These are phyloP conservation scores for Coelopa frigida DNA, from an alignment of 1,140 invertebrate species.

Conservation along the genomic window DNA sequence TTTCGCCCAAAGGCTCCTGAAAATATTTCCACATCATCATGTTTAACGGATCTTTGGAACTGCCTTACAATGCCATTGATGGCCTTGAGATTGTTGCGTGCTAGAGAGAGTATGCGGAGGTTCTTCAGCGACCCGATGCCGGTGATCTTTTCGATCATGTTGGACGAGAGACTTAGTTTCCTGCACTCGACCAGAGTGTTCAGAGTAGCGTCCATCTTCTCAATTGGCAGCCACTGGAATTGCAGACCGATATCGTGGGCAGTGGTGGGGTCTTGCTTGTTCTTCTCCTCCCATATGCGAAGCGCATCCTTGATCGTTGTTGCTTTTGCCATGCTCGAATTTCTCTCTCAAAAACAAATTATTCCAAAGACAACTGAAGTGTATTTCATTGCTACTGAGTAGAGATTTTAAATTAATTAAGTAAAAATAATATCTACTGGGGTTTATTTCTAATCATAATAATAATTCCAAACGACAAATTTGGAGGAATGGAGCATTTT, in stretches of 20 bases:
- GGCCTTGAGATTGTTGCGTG: constrained; percentile 86
- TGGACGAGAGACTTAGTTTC: constrained; percentile 83
- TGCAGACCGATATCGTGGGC: constrained; percentile 69
- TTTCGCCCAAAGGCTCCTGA: constrained; percentile 75
- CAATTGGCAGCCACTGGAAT: constrained; percentile 74
- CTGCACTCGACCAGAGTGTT: constrained; percentile 58
- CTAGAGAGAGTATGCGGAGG: constrained; percentile 75
- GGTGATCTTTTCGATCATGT: constrained; percentile 85
- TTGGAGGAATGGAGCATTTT: not conserved
- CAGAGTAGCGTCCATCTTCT: constrained; percentile 71
- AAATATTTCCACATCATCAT: not conserved
- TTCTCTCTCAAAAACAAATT: not conserved
- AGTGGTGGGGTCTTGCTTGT: constrained; percentile 54
- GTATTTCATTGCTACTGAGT: no score
- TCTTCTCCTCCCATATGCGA: constrained; percentile 75
- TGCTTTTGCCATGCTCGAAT: constrained; percentile 27
- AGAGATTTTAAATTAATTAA: not conserved
- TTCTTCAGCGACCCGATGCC: constrained; percentile 71
- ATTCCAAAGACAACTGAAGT: no score
- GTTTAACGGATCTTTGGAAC: not conserved
- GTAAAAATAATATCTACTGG: not conserved
- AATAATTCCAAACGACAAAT: not conserved
- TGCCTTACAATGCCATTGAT: constrained; percentile 65
- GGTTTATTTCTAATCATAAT: not conserved
- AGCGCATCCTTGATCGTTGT: constrained; percentile 74